These are phyloP conservation scores for Ceyx margarethae DNA, from an alignment of 2,113 vertebrate species.

Conservation along the genomic window DNA sequence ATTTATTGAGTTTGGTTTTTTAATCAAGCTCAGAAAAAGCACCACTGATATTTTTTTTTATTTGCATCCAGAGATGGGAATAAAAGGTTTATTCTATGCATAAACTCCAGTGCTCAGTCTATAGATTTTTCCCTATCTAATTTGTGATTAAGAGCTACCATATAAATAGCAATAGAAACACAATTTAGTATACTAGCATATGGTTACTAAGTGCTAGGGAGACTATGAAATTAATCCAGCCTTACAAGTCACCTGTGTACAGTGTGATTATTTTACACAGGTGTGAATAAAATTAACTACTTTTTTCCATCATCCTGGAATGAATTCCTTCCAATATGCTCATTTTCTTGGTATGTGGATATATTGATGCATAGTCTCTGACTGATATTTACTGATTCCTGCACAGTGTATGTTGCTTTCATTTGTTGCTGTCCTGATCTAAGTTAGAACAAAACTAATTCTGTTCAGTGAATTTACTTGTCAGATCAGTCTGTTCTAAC, in stretches of 20 bases:
- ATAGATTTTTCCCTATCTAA: background rate
- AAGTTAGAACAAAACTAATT: no score
- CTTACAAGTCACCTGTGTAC: conserved; percentile 43
- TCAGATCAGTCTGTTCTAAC: no score
- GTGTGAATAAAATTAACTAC: conserved; percentile 33
- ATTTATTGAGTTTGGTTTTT: background rate
- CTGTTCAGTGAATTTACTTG: no score
- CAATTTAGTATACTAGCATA: background rate
- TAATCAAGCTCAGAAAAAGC: background rate
- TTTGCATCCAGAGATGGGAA: background rate
- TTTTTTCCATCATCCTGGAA: background rate
- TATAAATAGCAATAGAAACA: background rate
- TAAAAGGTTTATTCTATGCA: background rate
- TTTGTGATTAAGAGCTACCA: conserved; percentile 12
- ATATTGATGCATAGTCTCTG: background rate
- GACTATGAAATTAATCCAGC: conserved; percentile 53
- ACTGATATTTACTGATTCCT: background rate
- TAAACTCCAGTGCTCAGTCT: background rate
- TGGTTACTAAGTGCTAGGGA: conserved; percentile 16
- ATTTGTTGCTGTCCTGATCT: background rate
- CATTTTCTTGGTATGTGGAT: background rate
- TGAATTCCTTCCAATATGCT: background rate
- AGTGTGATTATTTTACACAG: conserved; percentile 40
- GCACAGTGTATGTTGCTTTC: background rate
- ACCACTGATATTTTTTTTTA: background rate